Evolutionary conservation across 2,888 invertebrate genomes (phyloP).

Genomic region (Eupsilia transversa): DNA sequence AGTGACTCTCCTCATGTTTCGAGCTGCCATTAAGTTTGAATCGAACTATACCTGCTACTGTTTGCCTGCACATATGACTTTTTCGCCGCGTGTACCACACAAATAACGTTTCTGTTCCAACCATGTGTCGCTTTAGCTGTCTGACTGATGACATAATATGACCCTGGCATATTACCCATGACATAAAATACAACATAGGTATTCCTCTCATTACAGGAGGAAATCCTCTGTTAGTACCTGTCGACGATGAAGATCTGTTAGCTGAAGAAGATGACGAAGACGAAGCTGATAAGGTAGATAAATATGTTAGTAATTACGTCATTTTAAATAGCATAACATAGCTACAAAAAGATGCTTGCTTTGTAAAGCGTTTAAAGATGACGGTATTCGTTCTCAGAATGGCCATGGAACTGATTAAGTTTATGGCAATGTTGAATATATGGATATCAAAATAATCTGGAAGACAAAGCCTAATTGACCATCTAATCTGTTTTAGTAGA

Average conservation of each 20-base stretch:
- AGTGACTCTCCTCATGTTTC: no score
- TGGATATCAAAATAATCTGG: neutral
- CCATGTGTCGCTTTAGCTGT: neutral
- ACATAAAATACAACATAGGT: neutral
- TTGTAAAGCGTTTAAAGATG: neutral
- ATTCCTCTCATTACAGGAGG: slow-evolving; percentile 80
- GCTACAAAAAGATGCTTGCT: neutral
- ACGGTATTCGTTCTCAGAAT: neutral
- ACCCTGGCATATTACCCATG: neutral
- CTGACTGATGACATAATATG: neutral
- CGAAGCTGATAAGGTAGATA: slow-evolving; percentile 94
- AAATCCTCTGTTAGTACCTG: slow-evolving; percentile 86
- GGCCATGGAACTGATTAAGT: neutral
- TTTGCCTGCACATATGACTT: neutral
- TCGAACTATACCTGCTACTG: neutral
- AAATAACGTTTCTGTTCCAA: neutral
- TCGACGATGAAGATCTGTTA: slow-evolving; percentile 92
- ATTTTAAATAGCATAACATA: slow-evolving; percentile 8
- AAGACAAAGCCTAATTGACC: no score
- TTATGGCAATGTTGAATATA: neutral
- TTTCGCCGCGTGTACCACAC: neutral
- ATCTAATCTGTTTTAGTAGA: neutral
- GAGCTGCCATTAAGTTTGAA: no score
- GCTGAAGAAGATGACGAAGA: slow-evolving; percentile 97
- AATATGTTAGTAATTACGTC: slow-evolving; percentile 34